These are phyloP conservation scores for Lumbricus terrestris DNA, from an alignment of 2,888 invertebrate species.

Conservation along the genomic window DNA sequence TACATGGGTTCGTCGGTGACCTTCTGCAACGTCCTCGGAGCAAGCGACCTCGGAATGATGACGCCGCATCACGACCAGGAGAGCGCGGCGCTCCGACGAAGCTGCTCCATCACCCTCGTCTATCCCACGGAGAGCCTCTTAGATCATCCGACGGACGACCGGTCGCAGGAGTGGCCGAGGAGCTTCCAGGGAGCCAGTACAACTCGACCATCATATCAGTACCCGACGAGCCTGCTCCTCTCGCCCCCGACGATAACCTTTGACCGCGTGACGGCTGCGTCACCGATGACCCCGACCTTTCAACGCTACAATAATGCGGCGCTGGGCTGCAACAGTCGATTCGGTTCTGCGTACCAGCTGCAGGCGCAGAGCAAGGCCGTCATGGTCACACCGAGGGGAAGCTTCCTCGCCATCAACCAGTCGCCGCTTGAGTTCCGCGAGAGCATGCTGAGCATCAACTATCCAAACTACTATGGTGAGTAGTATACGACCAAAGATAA, in stretches of 20 bases:
- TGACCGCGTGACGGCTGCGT: slow-evolving; percentile 35
- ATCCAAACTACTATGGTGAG: slow-evolving; percentile 37
- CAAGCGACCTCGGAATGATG: background rate
- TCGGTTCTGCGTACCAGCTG: slow-evolving; percentile 30
- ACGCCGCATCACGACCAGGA: background rate
- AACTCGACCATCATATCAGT: background rate
- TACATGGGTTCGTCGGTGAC: slow-evolving; percentile 20
- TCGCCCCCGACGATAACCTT: slow-evolving; percentile 36
- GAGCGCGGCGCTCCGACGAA: background rate
- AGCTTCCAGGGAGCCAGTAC: background rate
- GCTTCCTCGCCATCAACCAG: slow-evolving; percentile 38
- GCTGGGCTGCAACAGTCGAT: background rate
- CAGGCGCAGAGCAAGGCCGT: slow-evolving; percentile 30
- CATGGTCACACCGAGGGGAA: slow-evolving; percentile 38
- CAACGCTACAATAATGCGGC: slow-evolving; percentile 3
- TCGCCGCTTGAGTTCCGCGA: slow-evolving; percentile 39
- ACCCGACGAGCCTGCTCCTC: slow-evolving; percentile 21
- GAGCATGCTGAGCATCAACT: slow-evolving; percentile 39
- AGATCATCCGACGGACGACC: background rate
- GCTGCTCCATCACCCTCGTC: slow-evolving; percentile 11
- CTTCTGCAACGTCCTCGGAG: slow-evolving; percentile 5
- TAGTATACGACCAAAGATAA: no score
- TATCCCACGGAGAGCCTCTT: background rate
- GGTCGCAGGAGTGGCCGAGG: background rate
- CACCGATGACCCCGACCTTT: slow-evolving; percentile 27